Evolutionary conservation across 92 coral and sea anemone genomes (phyloP).

Genomic region (Blastomussa wellsi): DNA sequence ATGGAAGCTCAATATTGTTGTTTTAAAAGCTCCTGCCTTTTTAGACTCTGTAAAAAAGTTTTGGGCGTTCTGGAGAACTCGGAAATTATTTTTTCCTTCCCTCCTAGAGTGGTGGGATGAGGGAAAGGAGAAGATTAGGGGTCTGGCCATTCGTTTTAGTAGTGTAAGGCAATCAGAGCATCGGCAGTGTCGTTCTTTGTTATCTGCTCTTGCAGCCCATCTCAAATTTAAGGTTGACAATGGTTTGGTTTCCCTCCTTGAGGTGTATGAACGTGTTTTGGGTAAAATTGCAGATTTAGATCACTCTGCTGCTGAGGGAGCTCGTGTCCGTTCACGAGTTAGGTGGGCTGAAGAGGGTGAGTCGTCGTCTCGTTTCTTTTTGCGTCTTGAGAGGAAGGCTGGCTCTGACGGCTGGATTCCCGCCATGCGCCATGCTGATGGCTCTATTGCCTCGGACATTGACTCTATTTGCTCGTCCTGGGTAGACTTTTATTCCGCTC

Average conservation of each 20-base stretch:
- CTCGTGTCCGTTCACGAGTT: background rate
- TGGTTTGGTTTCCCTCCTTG: background rate
- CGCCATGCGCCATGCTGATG: background rate
- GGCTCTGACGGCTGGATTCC: background rate
- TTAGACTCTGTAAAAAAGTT: background rate
- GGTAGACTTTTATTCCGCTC: background rate
- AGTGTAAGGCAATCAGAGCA: background rate
- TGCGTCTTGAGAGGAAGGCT: background rate
- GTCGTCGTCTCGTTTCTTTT: background rate
- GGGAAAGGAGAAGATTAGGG: background rate
- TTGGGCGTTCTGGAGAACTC: background rate
- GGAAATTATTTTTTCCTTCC: background rate
- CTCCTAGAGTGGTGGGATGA: background rate
- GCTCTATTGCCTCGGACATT: background rate
- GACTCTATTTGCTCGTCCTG: background rate
- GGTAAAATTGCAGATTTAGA: background rate
- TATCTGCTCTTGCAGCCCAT: background rate
- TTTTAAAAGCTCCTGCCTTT: slow-evolving; percentile 25
- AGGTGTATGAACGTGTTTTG: background rate
- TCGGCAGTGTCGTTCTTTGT: background rate
- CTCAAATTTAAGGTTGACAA: background rate
- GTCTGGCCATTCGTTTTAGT: background rate
- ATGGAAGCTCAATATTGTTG: slow-evolving; percentile 64
- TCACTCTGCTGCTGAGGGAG: background rate
- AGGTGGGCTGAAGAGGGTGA: background rate